Conservation (phyloP, 2,888 invertebrate species). For the Drosophila birchii region DNA sequence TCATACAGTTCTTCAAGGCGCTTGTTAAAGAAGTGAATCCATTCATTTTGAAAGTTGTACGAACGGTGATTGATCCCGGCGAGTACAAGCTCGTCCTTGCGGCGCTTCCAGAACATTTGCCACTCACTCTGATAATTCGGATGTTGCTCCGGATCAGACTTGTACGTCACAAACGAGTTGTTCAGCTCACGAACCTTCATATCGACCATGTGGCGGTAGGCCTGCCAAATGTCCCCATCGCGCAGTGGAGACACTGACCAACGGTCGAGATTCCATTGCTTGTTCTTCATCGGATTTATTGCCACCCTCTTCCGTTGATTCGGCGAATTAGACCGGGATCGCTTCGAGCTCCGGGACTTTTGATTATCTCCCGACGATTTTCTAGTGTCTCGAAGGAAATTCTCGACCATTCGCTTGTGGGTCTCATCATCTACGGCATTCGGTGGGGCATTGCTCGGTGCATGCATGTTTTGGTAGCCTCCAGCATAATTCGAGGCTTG, state of each 20-base stretch:
- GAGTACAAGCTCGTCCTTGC: conserved; percentile 89
- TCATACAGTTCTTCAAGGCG: conserved; percentile 91
- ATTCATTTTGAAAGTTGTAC: conserved; percentile 94
- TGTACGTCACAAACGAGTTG: conserved; percentile 86
- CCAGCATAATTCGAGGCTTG: conserved; percentile 1
- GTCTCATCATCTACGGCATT: conserved; percentile 76
- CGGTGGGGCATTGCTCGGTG: not conserved
- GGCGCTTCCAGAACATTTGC: conserved; percentile 94
- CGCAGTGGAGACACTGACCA: conserved; percentile 78
- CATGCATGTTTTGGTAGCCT: conserved; percentile 8
- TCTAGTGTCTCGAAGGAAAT: conserved; percentile 76
- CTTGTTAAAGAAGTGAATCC: conserved; percentile 93
- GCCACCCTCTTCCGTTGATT: conserved; percentile 37
- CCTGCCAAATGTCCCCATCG: conserved; percentile 82
- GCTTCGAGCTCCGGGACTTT: conserved; percentile 37
- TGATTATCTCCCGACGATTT: conserved; percentile 25
- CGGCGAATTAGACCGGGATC: conserved; percentile 49
- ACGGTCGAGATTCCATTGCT: conserved; percentile 61
- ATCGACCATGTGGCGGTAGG: conserved; percentile 81
- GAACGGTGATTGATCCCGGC: conserved; percentile 87
- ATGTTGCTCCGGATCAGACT: conserved; percentile 92
- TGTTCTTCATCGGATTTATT: conserved; percentile 16
- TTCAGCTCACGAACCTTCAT: conserved; percentile 76
- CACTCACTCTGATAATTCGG: conserved; percentile 94
- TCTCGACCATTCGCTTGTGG: conserved; percentile 82